phyloP scores from a whole-genome alignment of 2,113 vertebrate species.

The Nothobranchius furzeri region DNA sequence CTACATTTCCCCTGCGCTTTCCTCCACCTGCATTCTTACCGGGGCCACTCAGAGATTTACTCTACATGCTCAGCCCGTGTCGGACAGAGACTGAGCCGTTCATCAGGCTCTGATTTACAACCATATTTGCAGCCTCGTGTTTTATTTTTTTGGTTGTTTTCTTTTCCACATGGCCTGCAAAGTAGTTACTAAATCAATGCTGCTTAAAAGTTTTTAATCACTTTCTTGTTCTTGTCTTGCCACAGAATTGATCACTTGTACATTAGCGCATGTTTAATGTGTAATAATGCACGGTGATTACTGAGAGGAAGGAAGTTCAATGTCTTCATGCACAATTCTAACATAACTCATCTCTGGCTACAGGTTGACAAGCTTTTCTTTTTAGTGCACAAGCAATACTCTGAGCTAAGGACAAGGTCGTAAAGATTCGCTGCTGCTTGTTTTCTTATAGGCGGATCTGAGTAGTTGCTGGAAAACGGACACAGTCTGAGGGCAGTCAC shows the following conservation, averaged over 20 bases:
- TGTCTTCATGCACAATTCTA: slow-evolving; percentile 56
- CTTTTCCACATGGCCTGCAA: slow-evolving; percentile 51
- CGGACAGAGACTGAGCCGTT: slow-evolving; percentile 37
- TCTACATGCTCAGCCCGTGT: slow-evolving; percentile 41
- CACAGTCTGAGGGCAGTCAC: slow-evolving; percentile 9
- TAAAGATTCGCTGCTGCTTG: slow-evolving; percentile 12
- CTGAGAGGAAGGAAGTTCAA: slow-evolving; percentile 63
- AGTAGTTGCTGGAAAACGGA: slow-evolving; percentile 6
- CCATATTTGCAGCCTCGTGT: slow-evolving; percentile 40
- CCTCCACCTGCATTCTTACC: slow-evolving; percentile 62
- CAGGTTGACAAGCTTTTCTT: slow-evolving; percentile 43
- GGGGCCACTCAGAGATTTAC: slow-evolving; percentile 58
- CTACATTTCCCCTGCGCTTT: slow-evolving; percentile 69
- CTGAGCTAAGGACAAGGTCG: slow-evolving; percentile 40
- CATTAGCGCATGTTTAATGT: slow-evolving; percentile 76
- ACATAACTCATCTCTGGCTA: slow-evolving; percentile 56
- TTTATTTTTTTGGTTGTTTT: slow-evolving; percentile 15
- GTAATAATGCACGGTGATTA: slow-evolving; percentile 72
- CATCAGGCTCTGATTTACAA: slow-evolving; percentile 47
- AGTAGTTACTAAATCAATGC: slow-evolving; percentile 74
- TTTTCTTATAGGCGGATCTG: slow-evolving; percentile 28
- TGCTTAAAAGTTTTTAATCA: slow-evolving; percentile 69
- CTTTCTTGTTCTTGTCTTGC: slow-evolving; percentile 65
- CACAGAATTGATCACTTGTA: slow-evolving; percentile 70
- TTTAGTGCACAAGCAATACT: slow-evolving; percentile 31